These are phyloP conservation scores for Pampusana beccarii DNA, from an alignment of 2,113 vertebrate genomes.

Conservation along the genomic window DNA sequence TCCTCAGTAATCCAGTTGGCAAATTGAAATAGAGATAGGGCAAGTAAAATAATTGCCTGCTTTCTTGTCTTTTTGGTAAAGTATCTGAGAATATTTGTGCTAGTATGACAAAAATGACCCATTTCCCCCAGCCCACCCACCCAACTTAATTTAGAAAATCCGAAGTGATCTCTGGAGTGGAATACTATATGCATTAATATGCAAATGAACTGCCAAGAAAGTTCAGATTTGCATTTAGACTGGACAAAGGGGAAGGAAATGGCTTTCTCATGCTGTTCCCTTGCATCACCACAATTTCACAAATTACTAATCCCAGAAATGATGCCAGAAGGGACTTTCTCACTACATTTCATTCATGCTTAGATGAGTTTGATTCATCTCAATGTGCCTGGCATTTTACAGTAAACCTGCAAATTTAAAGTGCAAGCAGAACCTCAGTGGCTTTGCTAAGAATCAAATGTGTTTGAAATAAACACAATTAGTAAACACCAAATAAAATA, in stretches of 20 bases:
- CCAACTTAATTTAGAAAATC: slow-evolving; percentile 74
- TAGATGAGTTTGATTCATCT: slow-evolving; percentile 64
- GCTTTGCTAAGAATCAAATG: slow-evolving; percentile 26
- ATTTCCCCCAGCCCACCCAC: slow-evolving; percentile 61
- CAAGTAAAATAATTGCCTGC: neutral
- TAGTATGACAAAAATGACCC: slow-evolving; percentile 54
- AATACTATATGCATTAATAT: slow-evolving; percentile 74
- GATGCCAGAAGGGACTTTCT: slow-evolving; percentile 66
- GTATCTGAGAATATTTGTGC: neutral
- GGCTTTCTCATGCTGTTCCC: slow-evolving; percentile 67
- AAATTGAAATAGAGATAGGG: neutral
- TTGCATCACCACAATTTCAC: slow-evolving; percentile 66
- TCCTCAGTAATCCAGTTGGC: neutral
- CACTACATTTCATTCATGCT: slow-evolving; percentile 59
- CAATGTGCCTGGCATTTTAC: slow-evolving; percentile 57
- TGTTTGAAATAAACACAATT: slow-evolving; percentile 60
- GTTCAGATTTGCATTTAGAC: slow-evolving; percentile 83
- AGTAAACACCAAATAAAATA: slow-evolving; percentile 26
- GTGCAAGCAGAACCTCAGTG: slow-evolving; percentile 6
- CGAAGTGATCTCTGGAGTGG: slow-evolving; percentile 77
- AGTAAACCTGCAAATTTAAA: slow-evolving; percentile 51
- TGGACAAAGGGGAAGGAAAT: slow-evolving; percentile 74
- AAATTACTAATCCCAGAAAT: slow-evolving; percentile 75
- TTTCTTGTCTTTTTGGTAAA: neutral
- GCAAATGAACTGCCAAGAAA: slow-evolving; percentile 77